phyloP scores from a whole-genome alignment of 2,888 invertebrate genomes.

The Parthenolecanium corni region DNA sequence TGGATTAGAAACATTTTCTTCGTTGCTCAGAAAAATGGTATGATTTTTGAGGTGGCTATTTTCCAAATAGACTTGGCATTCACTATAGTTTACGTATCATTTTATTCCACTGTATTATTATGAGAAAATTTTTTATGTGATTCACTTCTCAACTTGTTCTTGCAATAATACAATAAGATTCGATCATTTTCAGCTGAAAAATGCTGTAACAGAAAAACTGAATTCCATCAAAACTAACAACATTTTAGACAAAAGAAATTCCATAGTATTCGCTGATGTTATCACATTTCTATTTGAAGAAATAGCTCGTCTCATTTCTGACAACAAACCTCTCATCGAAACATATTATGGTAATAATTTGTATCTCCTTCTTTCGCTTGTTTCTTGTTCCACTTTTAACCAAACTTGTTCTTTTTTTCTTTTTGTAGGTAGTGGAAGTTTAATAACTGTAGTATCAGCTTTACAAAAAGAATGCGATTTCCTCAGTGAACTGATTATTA shows the following conservation, averaged over 20 bases:
- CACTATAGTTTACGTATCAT: too few relatives aligned
- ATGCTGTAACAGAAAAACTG: constrained; percentile 59
- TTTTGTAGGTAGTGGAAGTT: constrained; percentile 46
- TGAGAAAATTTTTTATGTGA: too few relatives aligned
- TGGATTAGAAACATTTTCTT: constrained; percentile 77
- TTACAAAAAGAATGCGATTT: constrained; percentile 70
- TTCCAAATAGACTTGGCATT: too few relatives aligned
- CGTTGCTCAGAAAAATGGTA: constrained; percentile 48
- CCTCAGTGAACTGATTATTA: constrained; percentile 43
- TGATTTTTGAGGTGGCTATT: too few relatives aligned
- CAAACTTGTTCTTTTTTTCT: too few relatives aligned
- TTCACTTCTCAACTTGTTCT: too few relatives aligned
- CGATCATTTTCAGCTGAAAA: constrained; percentile 45
- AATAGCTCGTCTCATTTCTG: constrained; percentile 69
- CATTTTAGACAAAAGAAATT: constrained; percentile 52
- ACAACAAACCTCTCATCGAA: constrained; percentile 79
- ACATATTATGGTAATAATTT: constrained; percentile 59
- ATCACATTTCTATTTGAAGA: constrained; percentile 74
- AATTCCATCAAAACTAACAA: constrained; percentile 53
- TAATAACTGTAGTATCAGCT: constrained; percentile 57
- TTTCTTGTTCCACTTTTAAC: neutral
- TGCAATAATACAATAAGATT: too few relatives aligned
- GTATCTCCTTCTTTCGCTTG: neutral
- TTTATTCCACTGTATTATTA: too few relatives aligned
- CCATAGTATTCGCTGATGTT: constrained; percentile 73